Base-by-base conservation (phyloP, 2,113 vertebrate genomes). In the Ascaphus truei region DNA sequence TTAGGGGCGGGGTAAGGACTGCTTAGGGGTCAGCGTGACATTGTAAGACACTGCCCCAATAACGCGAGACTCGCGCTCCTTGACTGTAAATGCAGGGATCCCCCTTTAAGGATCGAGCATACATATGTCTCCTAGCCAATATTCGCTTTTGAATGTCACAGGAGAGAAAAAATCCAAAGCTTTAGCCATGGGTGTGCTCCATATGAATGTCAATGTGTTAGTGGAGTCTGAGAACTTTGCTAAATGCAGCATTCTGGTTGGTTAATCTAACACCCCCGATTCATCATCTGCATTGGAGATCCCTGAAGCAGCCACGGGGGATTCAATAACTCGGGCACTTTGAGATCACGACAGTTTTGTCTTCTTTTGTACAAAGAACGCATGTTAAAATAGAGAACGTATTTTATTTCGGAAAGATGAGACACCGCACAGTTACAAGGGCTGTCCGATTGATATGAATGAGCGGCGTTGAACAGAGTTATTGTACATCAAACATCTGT, bases 401-500 rank as follows among this genome's bases (percentile, higher is more conserved):
- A 48, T 69, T 69, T 36, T 66, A 66, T 66, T 47, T 48, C 27
- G 53, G 27, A 43, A n/a, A 66, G 50, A 58, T 68, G 29, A 68
- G 52, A 68, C 39, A 41, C 9, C 30, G 37, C 36, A 15, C n/a
- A n/a, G 20, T 64, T 51, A 64, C 63, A 66, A 56, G 45, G 50
- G 36, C 50, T 27, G 11, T 48, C 53, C 37, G 66, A 50, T 39
- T 69, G 66, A 59, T 51, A 48, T 18, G 66, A 68, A 68, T 29
- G 65, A 58, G 30, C 52, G 33, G 27, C 39, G 52, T 27, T 34
- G 52, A 59, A 59, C 55, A 10, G 55, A 37, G 55, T 43, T 23
- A 60, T 60, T 60, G 30, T 37, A 60, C 57, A 50, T 69, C 66
- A 69, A 69, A 59, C 66, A 45, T 22, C 53, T 58, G 65, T 59